Evolutionary conservation across 1,140 invertebrate species (phyloP).

Genomic region (Leptinotarsa defecta): DNA sequence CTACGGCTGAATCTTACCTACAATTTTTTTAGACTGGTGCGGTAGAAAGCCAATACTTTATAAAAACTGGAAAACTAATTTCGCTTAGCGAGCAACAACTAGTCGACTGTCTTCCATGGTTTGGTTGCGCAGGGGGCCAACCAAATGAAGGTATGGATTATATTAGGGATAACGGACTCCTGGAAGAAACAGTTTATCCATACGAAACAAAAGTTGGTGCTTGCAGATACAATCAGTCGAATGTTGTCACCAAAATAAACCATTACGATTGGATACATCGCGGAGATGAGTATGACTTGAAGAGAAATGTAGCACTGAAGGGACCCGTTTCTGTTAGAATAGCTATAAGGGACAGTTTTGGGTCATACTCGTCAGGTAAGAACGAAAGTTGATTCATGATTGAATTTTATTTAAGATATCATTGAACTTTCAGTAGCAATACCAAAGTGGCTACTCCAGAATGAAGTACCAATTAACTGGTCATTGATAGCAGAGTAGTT

Average conservation of each 20-base stretch:
- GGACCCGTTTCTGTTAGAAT: constrained; percentile 91
- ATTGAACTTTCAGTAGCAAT: too few relatives aligned
- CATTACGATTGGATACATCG: not conserved
- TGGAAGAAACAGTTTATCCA: constrained; percentile 26
- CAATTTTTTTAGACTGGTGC: constrained; percentile 11
- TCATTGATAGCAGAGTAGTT: too few relatives aligned
- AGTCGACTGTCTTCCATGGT: constrained; percentile 13
- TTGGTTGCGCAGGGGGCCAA: constrained; percentile 10
- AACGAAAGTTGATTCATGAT: too few relatives aligned
- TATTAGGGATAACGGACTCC: constrained; percentile 20
- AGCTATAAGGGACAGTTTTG: constrained; percentile 78
- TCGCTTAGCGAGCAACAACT: constrained; percentile 31
- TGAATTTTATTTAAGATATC: too few relatives aligned
- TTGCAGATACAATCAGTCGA: constrained; percentile 24
- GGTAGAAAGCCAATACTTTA: constrained; percentile 14
- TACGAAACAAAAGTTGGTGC: constrained; percentile 6
- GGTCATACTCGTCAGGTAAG: constrained; percentile 60
- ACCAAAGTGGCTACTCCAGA: too few relatives aligned
- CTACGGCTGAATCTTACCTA: too few relatives aligned
- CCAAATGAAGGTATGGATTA: constrained; percentile 23
- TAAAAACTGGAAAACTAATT: constrained; percentile 12
- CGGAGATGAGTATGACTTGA: constrained; percentile 15
- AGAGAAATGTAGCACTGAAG: constrained; percentile 49
- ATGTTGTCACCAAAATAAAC: constrained; percentile 16
- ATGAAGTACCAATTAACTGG: too few relatives aligned